Conservation (phyloP, 2,113 vertebrate species). For the Mesembrinibis cayennensis region DNA sequence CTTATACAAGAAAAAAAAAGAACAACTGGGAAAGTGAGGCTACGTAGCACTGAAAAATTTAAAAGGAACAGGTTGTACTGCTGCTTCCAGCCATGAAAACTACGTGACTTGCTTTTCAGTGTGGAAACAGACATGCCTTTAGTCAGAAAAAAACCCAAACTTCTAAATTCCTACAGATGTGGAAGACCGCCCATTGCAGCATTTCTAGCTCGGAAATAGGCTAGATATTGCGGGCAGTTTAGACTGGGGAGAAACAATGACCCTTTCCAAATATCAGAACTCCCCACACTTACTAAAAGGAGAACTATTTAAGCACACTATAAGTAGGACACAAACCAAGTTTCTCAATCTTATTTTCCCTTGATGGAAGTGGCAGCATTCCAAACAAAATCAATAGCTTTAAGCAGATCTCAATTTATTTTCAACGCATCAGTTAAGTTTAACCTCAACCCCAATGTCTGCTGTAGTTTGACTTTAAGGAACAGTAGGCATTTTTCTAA, state of each 20-base stretch:
- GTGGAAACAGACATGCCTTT: background rate
- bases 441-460: background rate
- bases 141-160: background rate
- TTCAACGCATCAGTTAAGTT: accelerated
- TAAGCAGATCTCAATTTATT: background rate
- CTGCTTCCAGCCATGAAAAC: background rate
- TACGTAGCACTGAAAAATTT: background rate
- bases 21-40: background rate
- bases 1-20: background rate
- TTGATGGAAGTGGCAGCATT: background rate
- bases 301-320: background rate
- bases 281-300: background rate
- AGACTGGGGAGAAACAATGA: background rate
- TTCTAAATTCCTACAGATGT: background rate
- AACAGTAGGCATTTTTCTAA: background rate
- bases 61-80: background rate
- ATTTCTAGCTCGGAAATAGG: background rate
- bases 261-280: background rate
- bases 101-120: background rate
- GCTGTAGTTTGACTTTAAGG: background rate
- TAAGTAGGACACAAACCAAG: background rate
- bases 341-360: background rate
- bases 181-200: background rate
- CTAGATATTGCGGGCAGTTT: background rate
- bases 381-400: background rate